Evolutionary conservation across 2,113 vertebrate genomes (phyloP).

Genomic region (Psettodes erumei): DNA sequence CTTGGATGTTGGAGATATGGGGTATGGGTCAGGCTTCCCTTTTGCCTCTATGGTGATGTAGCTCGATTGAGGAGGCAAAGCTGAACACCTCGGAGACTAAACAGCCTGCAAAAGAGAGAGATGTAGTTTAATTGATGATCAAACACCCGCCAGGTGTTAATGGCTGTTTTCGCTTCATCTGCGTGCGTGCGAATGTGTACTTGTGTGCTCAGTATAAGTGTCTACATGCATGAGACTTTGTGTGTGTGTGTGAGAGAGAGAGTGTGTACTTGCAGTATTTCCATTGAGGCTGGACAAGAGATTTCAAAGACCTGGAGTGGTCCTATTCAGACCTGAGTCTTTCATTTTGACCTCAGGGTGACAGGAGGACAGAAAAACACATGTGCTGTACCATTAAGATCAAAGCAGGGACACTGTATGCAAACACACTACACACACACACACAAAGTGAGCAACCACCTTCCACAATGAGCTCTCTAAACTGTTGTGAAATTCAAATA

Average conservation of each 20-base stretch:
- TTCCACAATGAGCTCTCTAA: constrained; percentile 43
- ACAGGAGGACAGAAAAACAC: constrained; percentile 55
- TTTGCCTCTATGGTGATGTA: constrained; percentile 20
- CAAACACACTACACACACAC: constrained; percentile 36
- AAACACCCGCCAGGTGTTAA: constrained; percentile 81
- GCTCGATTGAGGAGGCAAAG: constrained; percentile 42
- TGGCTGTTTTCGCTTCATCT: constrained; percentile 63
- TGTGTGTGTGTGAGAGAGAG: constrained; percentile 20
- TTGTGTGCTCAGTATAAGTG: constrained; percentile 14
- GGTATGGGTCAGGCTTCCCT: too few relatives aligned
- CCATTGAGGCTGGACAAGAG: constrained; percentile 54
- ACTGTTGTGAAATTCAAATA: constrained; percentile 62
- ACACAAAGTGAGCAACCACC: constrained; percentile 40
- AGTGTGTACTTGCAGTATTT: constrained; percentile 50
- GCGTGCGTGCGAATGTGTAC: constrained; percentile 41
- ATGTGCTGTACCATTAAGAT: constrained; percentile 64
- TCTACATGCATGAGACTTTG: constrained; percentile 21
- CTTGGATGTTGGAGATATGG: too few relatives aligned
- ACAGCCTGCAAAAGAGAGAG: constrained; percentile 56
- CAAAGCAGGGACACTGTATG: constrained; percentile 64
- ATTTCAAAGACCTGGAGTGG: constrained; percentile 73
- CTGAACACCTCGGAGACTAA: constrained; percentile 48
- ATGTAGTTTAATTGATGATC: constrained; percentile 80
- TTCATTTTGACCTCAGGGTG: constrained; percentile 82
- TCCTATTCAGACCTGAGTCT: constrained; percentile 76